Conservation (phyloP, 1,140 invertebrate species). For the Drepana arcuata region DNA sequence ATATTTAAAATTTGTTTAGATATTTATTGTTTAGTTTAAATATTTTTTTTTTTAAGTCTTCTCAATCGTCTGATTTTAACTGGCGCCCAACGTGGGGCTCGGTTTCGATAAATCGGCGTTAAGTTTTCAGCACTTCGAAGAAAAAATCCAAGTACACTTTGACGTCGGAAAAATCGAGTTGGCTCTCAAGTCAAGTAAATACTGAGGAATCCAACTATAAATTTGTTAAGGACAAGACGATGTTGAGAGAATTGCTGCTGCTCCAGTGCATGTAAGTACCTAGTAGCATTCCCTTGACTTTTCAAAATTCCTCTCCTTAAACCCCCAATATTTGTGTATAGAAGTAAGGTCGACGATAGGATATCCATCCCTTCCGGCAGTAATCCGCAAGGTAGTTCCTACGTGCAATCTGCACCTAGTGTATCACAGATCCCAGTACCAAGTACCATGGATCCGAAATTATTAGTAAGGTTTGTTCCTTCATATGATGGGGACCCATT, state of each 20-base stretch:
- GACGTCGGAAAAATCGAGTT: background rate
- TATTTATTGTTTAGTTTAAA: too few species aligned
- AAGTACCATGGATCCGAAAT: constrained; percentile 6
- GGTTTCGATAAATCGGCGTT: background rate
- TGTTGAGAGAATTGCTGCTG: background rate
- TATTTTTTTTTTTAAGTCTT: background rate
- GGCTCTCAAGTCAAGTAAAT: background rate
- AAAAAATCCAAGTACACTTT: background rate
- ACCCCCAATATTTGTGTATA: constrained; percentile 4
- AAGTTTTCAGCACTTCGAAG: background rate
- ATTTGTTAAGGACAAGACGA: background rate
- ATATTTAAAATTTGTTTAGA: too few species aligned
- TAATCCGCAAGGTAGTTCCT: background rate
- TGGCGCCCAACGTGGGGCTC: background rate
- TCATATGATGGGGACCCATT: constrained; percentile 5
- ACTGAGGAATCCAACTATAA: background rate
- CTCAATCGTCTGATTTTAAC: too few species aligned
- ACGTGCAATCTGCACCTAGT: background rate
- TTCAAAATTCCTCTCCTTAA: constrained; percentile 2
- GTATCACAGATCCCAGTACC: background rate
- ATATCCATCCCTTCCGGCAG: background rate
- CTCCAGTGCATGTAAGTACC: background rate
- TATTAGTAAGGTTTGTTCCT: constrained; percentile 2
- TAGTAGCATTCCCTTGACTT: background rate
- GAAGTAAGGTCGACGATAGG: background rate